Evolutionary conservation across 2,113 vertebrate genomes (phyloP).

Genomic region (Hydrochoerus hydrochaeris): DNA sequence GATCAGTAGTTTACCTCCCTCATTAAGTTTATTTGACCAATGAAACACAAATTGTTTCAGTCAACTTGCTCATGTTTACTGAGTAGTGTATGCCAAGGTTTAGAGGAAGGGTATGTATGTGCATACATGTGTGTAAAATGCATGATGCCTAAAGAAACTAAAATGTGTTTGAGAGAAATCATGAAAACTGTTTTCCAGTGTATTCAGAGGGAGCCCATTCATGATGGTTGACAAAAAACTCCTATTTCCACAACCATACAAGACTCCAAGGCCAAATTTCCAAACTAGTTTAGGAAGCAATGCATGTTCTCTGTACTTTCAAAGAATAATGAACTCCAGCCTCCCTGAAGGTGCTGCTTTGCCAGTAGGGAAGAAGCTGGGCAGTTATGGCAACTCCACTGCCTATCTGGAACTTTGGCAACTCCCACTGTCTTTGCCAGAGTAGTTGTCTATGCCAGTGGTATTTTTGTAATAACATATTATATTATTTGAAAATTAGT

Average conservation of each 20-base stretch:
- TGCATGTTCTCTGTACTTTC: neutral
- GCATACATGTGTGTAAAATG: neutral
- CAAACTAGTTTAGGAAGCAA: neutral
- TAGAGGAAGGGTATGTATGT: neutral
- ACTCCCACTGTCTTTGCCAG: too few species aligned
- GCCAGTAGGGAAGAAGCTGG: too few species aligned
- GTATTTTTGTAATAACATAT: too few species aligned
- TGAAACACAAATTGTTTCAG: neutral
- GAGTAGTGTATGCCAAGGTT: neutral
- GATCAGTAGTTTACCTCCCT: neutral
- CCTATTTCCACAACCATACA: neutral
- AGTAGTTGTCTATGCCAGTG: too few species aligned
- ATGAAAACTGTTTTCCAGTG: neutral
- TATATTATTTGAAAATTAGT: too few species aligned
- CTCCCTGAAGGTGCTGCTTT: too few species aligned
- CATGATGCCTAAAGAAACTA: neutral
- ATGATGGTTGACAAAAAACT: neutral
- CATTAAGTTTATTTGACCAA: constrained; percentile 9
- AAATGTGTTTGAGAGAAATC: constrained; percentile 12
- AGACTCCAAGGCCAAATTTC: neutral
- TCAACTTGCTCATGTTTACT: neutral
- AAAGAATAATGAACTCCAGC: neutral
- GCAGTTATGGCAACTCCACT: too few species aligned
- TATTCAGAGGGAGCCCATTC: neutral
- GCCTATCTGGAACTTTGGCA: too few species aligned